These are phyloP conservation scores for Drosophila lowei DNA, from an alignment of 1,140 invertebrate genomes.

Conservation along the genomic window DNA sequence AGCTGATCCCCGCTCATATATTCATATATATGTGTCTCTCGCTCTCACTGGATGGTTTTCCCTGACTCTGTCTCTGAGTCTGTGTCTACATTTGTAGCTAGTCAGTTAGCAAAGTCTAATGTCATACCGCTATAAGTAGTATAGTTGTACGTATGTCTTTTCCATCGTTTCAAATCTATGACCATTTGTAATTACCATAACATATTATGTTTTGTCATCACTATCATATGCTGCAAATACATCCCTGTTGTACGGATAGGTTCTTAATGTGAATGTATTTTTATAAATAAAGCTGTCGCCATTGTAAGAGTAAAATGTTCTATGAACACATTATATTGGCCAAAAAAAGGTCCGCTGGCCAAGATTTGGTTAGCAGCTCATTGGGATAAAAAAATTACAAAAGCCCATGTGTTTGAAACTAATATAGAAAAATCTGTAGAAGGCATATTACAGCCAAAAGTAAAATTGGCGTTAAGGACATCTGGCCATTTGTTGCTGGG, in stretches of 20 bases:
- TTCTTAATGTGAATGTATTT: background rate
- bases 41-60: too few relatives aligned
- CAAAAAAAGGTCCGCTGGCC: slow-evolving; percentile 98
- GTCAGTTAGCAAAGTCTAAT: too few relatives aligned
- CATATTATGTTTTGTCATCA: too few relatives aligned
- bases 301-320: slow-evolving; percentile 89
- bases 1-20: too few relatives aligned
- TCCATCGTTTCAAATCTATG: too few relatives aligned
- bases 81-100: too few relatives aligned
- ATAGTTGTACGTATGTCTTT: too few relatives aligned
- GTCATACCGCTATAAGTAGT: too few relatives aligned
- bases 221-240: too few relatives aligned
- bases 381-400: slow-evolving; percentile 99
- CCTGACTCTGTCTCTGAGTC: too few relatives aligned
- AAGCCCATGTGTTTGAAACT: slow-evolving; percentile 99
- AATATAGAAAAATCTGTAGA: slow-evolving; percentile 99
- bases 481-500: slow-evolving; percentile 98
- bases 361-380: slow-evolving; percentile 99
- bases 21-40: too few relatives aligned
- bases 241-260: slow-evolving; percentile 2
- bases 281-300: slow-evolving; percentile 1
- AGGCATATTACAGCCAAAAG: slow-evolving; percentile 99
- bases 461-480: slow-evolving; percentile 98
- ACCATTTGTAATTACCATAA: too few relatives aligned
- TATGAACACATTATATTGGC: slow-evolving; percentile 99